Evolutionary conservation across 2,888 invertebrate species (phyloP), one percentile per base, ranked within the genome.

Genomic region (Diarsia brunnea): DNA sequence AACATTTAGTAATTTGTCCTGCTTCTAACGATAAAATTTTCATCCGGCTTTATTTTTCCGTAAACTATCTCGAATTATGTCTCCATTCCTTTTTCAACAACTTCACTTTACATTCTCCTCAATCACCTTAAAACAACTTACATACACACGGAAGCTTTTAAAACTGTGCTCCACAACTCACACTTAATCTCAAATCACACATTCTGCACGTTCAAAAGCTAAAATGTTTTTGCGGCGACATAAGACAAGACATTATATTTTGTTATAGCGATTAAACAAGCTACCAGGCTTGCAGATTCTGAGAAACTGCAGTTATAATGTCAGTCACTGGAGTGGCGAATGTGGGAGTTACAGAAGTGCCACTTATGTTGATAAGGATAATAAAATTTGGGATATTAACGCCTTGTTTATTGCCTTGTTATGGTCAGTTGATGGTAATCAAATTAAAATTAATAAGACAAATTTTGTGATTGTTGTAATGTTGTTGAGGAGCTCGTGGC

Each of bases 241-340:
- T 69, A 8, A 53, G 51, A 45, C 61, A 66, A 66, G 24, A 38
- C 19, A 45, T 79, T 64, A 68, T 55, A 73, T 81, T 55, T 68
- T 73, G 1, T 49, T 76, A 73, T 58, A 70, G 31, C 69, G 55
- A 70, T 75, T 65, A 85, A 72, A 58, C 69, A 71, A 73, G 79
- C 75, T 75, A 75, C 77, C 67, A 61, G 21, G n/a, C 45, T 60
- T 83, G 60, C 76, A 66, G 24, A 68, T 79, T 69, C 75, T 77
- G 12, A 81, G 88, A 86, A 87, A 81, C 27, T 79, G 75, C 76
- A 85, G 70, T 79, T 75, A 70, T 78, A 38, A 72, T 69, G 86
- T 79, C 74, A 75, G 38, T 75, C 49, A 78, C 78, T 66, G 38
- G 11, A 31, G 5, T 55, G 4, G 49, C 14, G 1, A 68, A 64